These are phyloP conservation scores for Sericinus montela DNA, from an alignment of 2,888 invertebrate species.

Conservation along the genomic window DNA sequence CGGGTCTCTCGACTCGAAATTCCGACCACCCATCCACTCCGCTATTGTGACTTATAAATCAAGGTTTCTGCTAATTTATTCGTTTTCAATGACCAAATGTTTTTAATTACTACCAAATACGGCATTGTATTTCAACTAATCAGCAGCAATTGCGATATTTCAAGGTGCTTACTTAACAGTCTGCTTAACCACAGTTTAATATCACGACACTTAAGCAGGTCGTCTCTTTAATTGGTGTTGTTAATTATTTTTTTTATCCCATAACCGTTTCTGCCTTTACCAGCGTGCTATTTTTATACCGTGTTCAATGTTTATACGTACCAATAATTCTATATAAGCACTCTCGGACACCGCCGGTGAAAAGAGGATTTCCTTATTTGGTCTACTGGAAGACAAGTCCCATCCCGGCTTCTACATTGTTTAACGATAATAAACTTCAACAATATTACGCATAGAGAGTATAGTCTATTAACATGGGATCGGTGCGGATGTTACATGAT, in stretches of 20 bases:
- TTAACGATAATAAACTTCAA: conserved; percentile 6
- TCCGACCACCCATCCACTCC: too few relatives aligned
- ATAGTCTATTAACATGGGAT: neutral
- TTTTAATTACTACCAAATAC: too few relatives aligned
- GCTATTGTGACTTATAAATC: too few relatives aligned
- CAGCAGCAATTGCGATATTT: too few relatives aligned
- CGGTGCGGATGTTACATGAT: conserved; percentile 1
- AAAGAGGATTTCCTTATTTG: conserved; percentile 15
- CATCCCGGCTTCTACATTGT: neutral
- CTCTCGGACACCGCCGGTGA: neutral
- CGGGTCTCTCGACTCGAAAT: too few relatives aligned
- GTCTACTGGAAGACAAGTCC: conserved; percentile 12
- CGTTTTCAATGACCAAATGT: neutral
- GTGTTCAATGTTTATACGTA: conserved; percentile 6
- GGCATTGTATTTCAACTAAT: too few relatives aligned
- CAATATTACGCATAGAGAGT: neutral
- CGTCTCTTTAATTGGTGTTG: conserved; percentile 6
- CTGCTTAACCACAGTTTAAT: neutral
- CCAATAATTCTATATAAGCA: conserved; percentile 10
- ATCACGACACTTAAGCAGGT: neutral
- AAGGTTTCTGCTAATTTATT: neutral
- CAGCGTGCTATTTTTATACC: conserved; percentile 4
- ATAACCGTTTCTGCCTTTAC: neutral
- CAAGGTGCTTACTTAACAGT: neutral
- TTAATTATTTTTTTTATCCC: conserved; percentile 9